These are phyloP conservation scores for Pachypanchax playfairii DNA, from an alignment of 2,113 vertebrate genomes.

Conservation along the genomic window DNA sequence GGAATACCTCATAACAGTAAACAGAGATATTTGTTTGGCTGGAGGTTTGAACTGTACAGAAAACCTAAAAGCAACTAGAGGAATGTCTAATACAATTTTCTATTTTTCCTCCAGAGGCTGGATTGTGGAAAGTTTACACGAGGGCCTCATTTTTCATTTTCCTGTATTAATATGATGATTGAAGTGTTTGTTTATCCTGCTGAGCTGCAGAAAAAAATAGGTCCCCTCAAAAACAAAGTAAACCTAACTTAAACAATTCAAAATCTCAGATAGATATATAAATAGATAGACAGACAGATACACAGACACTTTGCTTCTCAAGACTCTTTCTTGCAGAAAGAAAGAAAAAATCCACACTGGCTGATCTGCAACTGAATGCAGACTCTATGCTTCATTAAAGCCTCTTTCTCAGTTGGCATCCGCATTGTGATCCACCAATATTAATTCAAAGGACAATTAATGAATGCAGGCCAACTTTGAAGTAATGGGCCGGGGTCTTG, in stretches of 20 bases:
- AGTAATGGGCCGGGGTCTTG: slow-evolving; percentile 93
- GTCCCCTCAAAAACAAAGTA: too few species aligned
- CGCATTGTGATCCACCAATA: slow-evolving; percentile 99
- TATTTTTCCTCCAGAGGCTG: slow-evolving; percentile 57
- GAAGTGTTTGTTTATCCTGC: slow-evolving; percentile 28
- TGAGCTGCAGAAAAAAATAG: slow-evolving; percentile 2
- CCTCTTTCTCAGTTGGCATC: slow-evolving; percentile 98
- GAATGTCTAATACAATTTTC: slow-evolving; percentile 75
- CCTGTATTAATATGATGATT: slow-evolving; percentile 35
- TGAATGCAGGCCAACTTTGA: slow-evolving; percentile 99
- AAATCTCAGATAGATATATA: slow-evolving; percentile 8
- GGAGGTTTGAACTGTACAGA: slow-evolving; percentile 60
- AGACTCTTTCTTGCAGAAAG: slow-evolving; percentile 65
- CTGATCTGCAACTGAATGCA: slow-evolving; percentile 99
- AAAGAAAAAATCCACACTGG: slow-evolving; percentile 84
- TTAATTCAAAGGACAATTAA: slow-evolving; percentile 99
- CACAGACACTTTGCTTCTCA: slow-evolving; percentile 41
- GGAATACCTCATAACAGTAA: slow-evolving; percentile 30
- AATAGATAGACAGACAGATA: slow-evolving; percentile 27
- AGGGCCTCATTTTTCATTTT: slow-evolving; percentile 46
- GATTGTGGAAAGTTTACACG: slow-evolving; percentile 59
- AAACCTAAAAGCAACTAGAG: slow-evolving; percentile 64
- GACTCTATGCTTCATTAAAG: slow-evolving; percentile 99
- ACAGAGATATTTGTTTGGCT: slow-evolving; percentile 24
- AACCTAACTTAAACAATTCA: not conserved